These are phyloP conservation scores for Tetramorium simillimum DNA, from an alignment of 1,140 invertebrate genomes.

Conservation along the genomic window DNA sequence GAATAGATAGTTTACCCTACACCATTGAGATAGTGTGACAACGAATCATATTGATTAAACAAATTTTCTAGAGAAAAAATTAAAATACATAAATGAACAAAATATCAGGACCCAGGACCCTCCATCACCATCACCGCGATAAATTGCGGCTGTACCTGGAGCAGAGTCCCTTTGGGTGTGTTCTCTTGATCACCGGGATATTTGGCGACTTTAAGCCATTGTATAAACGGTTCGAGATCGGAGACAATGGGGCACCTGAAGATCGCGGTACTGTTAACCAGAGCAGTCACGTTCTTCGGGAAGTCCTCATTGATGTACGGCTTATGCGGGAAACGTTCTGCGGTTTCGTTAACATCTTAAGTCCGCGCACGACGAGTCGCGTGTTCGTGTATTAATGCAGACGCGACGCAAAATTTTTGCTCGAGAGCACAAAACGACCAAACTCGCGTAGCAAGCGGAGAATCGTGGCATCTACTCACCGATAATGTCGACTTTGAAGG, in stretches of 20 bases:
- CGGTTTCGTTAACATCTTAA: constrained; percentile 36
- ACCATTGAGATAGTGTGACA: constrained; percentile 49
- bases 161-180: constrained; percentile 85
- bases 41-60: neutral
- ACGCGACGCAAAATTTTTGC: neutral
- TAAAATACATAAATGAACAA: neutral
- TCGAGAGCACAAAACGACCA: neutral
- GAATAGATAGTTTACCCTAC: constrained; percentile 34
- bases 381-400: neutral
- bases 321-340: constrained; percentile 91
- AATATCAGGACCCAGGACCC: constrained; percentile 72
- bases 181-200: constrained; percentile 85
- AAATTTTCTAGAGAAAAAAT: neutral
- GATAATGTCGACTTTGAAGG: constrained; percentile 90
- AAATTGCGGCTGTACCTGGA: constrained; percentile 85
- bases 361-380: neutral
- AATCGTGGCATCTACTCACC: constrained; percentile 86
- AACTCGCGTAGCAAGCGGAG: neutral
- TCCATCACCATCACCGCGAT: constrained; percentile 72
- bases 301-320: constrained; percentile 92
- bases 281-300: constrained; percentile 91
- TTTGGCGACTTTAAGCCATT: constrained; percentile 89
- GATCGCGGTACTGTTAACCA: constrained; percentile 89
- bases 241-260: constrained; percentile 91
- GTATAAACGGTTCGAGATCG: constrained; percentile 91